These are phyloP conservation scores for Hymenochirus boettgeri DNA, from an alignment of 2,113 vertebrate species.

Conservation along the genomic window DNA sequence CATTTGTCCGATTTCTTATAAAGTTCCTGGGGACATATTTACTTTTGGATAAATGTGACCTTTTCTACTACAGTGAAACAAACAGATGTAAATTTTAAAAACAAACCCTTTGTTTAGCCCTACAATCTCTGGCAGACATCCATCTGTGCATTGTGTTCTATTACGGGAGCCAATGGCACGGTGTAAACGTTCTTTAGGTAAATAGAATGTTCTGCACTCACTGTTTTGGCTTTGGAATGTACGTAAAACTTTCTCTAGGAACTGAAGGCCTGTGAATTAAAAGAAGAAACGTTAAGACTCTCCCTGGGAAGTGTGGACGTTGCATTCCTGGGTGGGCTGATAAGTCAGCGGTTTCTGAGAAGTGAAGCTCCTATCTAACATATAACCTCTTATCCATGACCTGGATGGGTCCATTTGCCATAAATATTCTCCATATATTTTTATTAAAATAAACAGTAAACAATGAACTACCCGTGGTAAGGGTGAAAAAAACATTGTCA, in stretches of 20 bases:
- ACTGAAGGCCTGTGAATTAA: constrained; percentile 72
- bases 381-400: background rate
- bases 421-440: too few relatives aligned
- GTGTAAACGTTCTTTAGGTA: background rate
- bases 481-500: too few relatives aligned
- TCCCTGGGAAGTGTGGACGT: background rate
- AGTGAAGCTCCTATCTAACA: background rate
- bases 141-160: background rate
- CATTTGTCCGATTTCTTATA: too few relatives aligned
- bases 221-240: constrained; percentile 80
- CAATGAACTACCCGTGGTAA: too few relatives aligned
- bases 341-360: background rate
- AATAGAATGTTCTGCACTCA: constrained; percentile 49
- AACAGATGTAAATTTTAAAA: too few relatives aligned
- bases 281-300: background rate
- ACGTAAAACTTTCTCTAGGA: constrained; percentile 70
- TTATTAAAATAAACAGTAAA: too few relatives aligned
- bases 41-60: too few relatives aligned
- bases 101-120: too few relatives aligned
- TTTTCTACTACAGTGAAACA: too few relatives aligned
- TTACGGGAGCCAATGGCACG: background rate
- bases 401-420: background rate
- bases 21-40: too few relatives aligned
- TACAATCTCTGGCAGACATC: too few relatives aligned
- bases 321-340: background rate